A percentile compares a stretch with the other conserved stretches of the same genome.
These are phyloP conservation scores for Spongia lamella DNA, from an alignment of 37 sponge, comb jelly and placozoan species.

Conservation along the genomic window DNA sequence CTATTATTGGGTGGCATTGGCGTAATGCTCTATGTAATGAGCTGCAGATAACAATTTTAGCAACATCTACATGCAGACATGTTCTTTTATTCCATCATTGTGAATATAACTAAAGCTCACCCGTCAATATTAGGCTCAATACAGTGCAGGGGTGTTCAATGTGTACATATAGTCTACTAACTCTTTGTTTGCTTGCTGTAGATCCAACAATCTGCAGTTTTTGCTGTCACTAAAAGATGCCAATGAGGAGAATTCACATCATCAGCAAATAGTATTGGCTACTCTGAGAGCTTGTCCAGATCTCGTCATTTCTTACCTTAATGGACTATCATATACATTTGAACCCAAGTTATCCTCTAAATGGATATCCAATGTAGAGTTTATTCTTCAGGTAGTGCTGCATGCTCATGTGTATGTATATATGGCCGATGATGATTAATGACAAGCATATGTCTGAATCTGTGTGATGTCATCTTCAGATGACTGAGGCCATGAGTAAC, in stretches of 20 bases:
- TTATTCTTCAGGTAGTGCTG: conserved; percentile 54
- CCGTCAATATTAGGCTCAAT: too few species aligned
- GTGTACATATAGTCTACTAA: not conserved
- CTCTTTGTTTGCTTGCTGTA: not conserved
- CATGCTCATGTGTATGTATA: too few species aligned
- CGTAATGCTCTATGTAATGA: too few species aligned
- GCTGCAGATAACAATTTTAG: too few species aligned
- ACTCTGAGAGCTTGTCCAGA: conserved; percentile 53
- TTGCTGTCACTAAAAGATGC: conserved; percentile 31
- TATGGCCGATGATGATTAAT: not conserved
- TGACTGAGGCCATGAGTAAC: too few species aligned
- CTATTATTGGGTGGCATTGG: too few species aligned
- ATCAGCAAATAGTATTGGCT: conserved; percentile 21
- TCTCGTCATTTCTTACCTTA: conserved; percentile 50
- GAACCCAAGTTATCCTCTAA: conserved; percentile 54
- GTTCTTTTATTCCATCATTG: too few species aligned
- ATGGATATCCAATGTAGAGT: conserved; percentile 46
- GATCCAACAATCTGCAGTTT: conserved; percentile 70
- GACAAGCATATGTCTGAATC: not conserved
- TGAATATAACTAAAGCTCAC: too few species aligned
- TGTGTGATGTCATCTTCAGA: not conserved
- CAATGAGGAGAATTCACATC: not conserved
- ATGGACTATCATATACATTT: conserved; percentile 13
- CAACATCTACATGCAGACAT: too few species aligned
- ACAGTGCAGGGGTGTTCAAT: not conserved